These are phyloP conservation scores for Baryphthengus martii DNA, from an alignment of 2,113 vertebrate species.

Conservation along the genomic window DNA sequence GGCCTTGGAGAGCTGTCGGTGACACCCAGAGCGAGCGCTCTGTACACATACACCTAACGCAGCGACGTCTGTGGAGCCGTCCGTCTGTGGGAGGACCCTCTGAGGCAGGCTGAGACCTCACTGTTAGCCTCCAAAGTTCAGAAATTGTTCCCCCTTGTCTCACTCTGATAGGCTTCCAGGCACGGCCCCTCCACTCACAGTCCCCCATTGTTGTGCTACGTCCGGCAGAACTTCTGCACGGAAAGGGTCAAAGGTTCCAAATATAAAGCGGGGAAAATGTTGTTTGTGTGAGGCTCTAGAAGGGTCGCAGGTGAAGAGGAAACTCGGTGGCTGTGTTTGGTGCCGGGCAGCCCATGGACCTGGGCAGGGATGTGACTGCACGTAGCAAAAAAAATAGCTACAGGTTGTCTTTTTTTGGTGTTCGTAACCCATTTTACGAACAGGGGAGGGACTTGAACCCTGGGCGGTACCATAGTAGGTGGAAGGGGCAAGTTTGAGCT, in stretches of 20 bases:
- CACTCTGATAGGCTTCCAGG: no score
- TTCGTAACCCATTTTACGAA: neutral
- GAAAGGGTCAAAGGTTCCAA: neutral
- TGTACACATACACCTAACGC: rapidly evolving
- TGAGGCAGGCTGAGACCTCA: neutral
- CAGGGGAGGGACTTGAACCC: neutral
- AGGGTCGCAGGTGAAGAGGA: neutral
- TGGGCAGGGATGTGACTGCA: no score
- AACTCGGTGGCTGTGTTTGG: neutral
- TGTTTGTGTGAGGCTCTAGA: neutral
- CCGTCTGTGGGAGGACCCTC: rapidly evolving
- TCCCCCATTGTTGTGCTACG: rapidly evolving
- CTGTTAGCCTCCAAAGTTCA: no score
- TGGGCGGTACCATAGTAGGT: neutral
- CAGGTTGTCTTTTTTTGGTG: neutral
- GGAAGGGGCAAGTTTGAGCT: neutral
- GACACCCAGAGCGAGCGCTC: no score
- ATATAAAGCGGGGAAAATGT: neutral
- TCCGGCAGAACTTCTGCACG: rapidly evolving
- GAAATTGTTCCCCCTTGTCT: neutral
- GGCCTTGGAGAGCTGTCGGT: neutral
- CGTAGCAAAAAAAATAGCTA: neutral
- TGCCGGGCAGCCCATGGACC: neutral
- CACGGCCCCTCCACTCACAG: no score
- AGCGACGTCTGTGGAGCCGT: no score